Conservation (phyloP, 2,113 vertebrate genomes). For the Blennius ocellaris region DNA sequence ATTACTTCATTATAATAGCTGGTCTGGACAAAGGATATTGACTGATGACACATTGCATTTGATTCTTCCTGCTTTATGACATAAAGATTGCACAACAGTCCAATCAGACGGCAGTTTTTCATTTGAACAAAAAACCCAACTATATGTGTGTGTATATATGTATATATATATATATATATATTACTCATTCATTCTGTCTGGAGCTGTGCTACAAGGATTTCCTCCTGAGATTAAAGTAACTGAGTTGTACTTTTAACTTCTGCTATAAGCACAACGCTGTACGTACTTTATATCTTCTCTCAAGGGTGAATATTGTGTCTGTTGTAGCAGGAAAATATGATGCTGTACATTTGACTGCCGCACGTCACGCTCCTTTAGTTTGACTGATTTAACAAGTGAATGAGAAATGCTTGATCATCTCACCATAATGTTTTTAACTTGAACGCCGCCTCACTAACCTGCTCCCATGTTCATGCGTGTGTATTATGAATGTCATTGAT, state of each 20-base stretch:
- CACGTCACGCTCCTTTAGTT: conserved; percentile 79
- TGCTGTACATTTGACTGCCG: conserved; percentile 82
- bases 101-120: too few relatives aligned
- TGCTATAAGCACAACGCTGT: conserved; percentile 87
- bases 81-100: neutral
- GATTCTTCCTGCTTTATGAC: too few relatives aligned
- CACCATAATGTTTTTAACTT: conserved; percentile 81
- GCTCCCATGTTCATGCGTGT: conserved; percentile 69
- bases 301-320: conserved; percentile 82
- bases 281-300: conserved; percentile 28
- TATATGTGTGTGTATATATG: too few relatives aligned
- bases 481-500: conserved; percentile 69
- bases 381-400: conserved; percentile 74
- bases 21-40: too few relatives aligned
- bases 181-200: too few relatives aligned
- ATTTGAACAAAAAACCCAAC: too few relatives aligned
- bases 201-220: too few relatives aligned
- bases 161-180: too few relatives aligned
- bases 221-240: conserved; percentile 30
- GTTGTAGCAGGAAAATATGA: conserved; percentile 65
- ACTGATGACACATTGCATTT: too few relatives aligned
- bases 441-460: conserved; percentile 81
- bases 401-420: conserved; percentile 76
- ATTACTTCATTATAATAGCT: too few relatives aligned
- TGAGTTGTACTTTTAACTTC: conserved; percentile 73